phyloP scores from a whole-genome alignment of 2,797 vertebrate species.

The Darevskia nairensis region DNA sequence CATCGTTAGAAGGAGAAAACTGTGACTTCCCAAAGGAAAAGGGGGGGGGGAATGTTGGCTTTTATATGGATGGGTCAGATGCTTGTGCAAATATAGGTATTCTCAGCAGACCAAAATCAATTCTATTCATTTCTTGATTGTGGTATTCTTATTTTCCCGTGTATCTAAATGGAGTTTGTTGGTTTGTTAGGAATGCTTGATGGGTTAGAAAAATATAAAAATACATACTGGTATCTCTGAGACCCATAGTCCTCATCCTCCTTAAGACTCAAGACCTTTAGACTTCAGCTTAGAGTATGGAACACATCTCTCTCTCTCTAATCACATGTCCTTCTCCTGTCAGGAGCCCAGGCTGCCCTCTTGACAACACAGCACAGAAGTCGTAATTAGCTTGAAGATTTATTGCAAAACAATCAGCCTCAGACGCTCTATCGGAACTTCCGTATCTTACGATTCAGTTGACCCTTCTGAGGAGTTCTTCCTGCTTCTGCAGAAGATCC shows the following conservation, averaged over 20 bases:
- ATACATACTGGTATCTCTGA: neutral
- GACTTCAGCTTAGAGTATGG: neutral
- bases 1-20: neutral
- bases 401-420: no score
- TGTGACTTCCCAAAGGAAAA: neutral
- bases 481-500: no score
- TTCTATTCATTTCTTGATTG: neutral
- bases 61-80: neutral
- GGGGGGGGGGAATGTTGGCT: neutral
- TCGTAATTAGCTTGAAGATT: no score
- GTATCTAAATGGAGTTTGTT: neutral
- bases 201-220: neutral
- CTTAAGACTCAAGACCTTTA: neutral
- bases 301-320: neutral
- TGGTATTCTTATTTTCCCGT: neutral
- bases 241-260: no score
- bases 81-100: neutral
- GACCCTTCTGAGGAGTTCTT: no score
- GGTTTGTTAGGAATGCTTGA: neutral
- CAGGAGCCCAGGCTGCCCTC: no score
- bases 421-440: no score
- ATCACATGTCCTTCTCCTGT: neutral
- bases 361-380: no score
- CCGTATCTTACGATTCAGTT: no score
- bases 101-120: neutral